Evolutionary conservation across 1,140 invertebrate species (phyloP).

Genomic region (Apis mellifera): Amel_HAv3.1 CM009945.2:4922501-4923000

Average conservation of each 20-base stretch:
- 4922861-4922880: background rate
- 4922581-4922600: no score
- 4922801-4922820: background rate
- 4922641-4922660: no score
- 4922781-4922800: background rate
- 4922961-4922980: constrained; percentile 34
- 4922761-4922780: background rate
- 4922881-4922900: background rate
- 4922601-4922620: no score
- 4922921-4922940: no score
- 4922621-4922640: no score
- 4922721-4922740: background rate
- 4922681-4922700: no score
- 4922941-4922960: constrained; percentile 25
- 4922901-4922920: constrained; percentile 8
- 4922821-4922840: background rate
- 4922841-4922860: background rate
- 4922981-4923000: constrained; percentile 6
- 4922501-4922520: no score
- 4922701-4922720: no score
- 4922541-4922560: no score
- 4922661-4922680: no score
- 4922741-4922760: background rate
- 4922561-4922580: no score
- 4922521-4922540: no score